phyloP scores from a whole-genome alignment of 2,888 invertebrate genomes.

The Heteropelma amictum region DNA sequence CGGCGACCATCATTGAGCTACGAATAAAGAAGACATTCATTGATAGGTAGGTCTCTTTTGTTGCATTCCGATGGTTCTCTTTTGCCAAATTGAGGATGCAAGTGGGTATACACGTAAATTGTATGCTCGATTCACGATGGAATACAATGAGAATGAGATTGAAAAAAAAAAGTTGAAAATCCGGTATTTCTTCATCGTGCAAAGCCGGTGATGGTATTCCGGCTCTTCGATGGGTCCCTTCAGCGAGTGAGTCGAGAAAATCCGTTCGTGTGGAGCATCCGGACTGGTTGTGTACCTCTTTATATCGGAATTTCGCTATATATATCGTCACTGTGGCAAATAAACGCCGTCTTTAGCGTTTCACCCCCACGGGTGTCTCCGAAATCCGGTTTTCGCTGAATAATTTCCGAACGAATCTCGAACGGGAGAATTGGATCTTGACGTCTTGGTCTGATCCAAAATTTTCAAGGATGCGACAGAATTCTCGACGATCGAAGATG shows the following conservation, averaged over 20 bases:
- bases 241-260: slow-evolving; percentile 35
- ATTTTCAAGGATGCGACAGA: not conserved
- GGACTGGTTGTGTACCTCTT: not conserved
- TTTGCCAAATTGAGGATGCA: slow-evolving; percentile 32
- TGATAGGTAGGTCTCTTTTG: slow-evolving; percentile 11
- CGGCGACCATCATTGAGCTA: not conserved
- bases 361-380: not conserved
- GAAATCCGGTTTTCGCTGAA: not conserved
- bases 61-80: slow-evolving; percentile 1
- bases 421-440: not conserved
- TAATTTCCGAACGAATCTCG: not conserved
- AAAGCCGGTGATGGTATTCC: slow-evolving; percentile 36
- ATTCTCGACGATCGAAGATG: slow-evolving; percentile 8
- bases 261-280: slow-evolving; percentile 21
- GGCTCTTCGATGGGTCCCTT: slow-evolving; percentile 18
- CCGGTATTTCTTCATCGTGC: slow-evolving; percentile 46
- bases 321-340: not conserved
- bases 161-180: slow-evolving; percentile 39
- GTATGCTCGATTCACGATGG: not conserved
- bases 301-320: not conserved
- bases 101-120: not conserved
- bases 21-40: slow-evolving; percentile 7
- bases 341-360: slow-evolving; percentile 8
- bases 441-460: not conserved
- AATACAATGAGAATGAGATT: slow-evolving; percentile 14